Percentiles rank a stretch among this genome's conserved stretches.
phyloP scores from a whole-genome alignment of 1,140 invertebrate species.

The Tribolium castaneum region DNA sequence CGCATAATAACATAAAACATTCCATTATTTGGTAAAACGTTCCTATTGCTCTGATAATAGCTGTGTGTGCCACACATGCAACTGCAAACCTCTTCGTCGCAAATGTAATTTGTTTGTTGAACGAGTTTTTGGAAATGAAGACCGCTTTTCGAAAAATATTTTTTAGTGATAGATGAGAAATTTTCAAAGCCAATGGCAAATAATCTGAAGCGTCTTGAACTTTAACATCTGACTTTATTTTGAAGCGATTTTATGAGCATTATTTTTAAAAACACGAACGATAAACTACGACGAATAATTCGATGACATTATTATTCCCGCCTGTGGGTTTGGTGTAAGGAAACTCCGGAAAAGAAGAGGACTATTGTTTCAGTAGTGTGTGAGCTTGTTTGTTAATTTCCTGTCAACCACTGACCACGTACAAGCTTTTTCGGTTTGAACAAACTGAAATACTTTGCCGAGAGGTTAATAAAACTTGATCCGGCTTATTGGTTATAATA shows the following conservation, averaged over 20 bases:
- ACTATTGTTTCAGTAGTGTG: not conserved
- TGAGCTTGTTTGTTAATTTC: constrained; percentile 2
- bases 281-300: constrained; percentile 25
- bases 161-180: not conserved
- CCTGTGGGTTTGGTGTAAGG: not conserved
- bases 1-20: no score
- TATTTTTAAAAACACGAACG: constrained; percentile 35
- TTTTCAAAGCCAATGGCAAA: constrained; percentile 22
- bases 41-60: not conserved
- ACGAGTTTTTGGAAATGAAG: not conserved
- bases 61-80: no score
- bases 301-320: not conserved
- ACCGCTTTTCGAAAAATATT: not conserved
- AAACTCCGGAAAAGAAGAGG: not conserved
- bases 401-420: not conserved
- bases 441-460: not conserved
- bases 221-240: constrained; percentile 41
- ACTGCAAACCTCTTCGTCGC: not conserved
- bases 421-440: constrained; percentile 13
- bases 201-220: constrained; percentile 30
- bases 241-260: constrained; percentile 7
- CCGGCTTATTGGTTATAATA: constrained; percentile 38
- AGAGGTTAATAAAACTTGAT: constrained; percentile 21
- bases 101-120: no score
- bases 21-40: no score